These are phyloP conservation scores for Dugesia japonica DNA, from an alignment of 2,888 invertebrate genomes.

Conservation along the genomic window DNA sequence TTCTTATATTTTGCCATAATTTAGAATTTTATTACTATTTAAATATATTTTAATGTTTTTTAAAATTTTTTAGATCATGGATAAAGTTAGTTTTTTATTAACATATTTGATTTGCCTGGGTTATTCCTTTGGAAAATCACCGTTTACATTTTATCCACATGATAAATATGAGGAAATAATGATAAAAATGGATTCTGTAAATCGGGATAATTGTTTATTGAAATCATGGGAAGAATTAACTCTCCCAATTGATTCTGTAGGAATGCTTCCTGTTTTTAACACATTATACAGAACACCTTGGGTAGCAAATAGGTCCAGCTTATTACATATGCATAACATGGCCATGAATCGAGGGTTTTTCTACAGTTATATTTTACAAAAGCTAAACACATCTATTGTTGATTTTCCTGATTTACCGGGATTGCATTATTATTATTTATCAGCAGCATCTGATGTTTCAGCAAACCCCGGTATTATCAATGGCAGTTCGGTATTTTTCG, in stretches of 20 bases:
- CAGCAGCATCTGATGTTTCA: constrained; percentile 81
- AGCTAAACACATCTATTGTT: constrained; percentile 39
- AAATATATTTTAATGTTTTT: neutral
- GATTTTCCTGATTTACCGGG: constrained; percentile 66
- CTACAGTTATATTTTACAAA: constrained; percentile 52
- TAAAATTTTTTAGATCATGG: neutral
- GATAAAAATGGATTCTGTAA: constrained; percentile 65
- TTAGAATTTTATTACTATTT: neutral
- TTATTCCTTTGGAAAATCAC: constrained; percentile 26
- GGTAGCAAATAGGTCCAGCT: constrained; percentile 64
- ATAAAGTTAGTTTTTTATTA: neutral
- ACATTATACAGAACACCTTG: neutral
- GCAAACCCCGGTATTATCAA: constrained; percentile 68
- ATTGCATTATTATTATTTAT: constrained; percentile 89
- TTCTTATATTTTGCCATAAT: neutral
- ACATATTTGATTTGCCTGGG: neutral
- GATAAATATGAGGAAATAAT: constrained; percentile 78
- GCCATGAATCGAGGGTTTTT: constrained; percentile 66
- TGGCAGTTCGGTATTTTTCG: constrained; percentile 77
- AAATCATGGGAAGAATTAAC: constrained; percentile 68
- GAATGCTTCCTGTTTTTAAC: constrained; percentile 77
- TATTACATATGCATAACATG: constrained; percentile 82
- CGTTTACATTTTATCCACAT: constrained; percentile 66
- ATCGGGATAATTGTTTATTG: constrained; percentile 71
- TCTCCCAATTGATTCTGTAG: constrained; percentile 66